These are phyloP conservation scores for Xestobium rufovillosum DNA, from an alignment of 2,888 invertebrate genomes.

Conservation along the genomic window DNA sequence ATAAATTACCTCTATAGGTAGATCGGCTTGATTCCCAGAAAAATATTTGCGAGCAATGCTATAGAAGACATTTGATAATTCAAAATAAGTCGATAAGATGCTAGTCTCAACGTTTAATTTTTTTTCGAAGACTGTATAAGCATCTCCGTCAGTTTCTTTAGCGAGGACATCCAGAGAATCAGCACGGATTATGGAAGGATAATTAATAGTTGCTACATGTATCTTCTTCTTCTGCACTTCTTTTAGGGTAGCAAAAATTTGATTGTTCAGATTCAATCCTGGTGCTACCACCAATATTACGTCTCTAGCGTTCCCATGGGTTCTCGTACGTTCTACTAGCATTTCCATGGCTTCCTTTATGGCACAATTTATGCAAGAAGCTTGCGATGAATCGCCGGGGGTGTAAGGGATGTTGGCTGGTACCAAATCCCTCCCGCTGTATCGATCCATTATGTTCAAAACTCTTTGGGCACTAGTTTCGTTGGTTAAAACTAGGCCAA, in stretches of 20 bases:
- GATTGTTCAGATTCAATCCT: conserved; percentile 44
- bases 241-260: conserved; percentile 41
- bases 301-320: conserved; percentile 46
- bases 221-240: conserved; percentile 43
- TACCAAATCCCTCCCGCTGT: conserved; percentile 39
- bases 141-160: conserved; percentile 41
- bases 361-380: conserved; percentile 46
- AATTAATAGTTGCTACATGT: conserved; percentile 49
- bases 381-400: conserved; percentile 45
- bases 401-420: conserved; percentile 47
- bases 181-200: conserved; percentile 44
- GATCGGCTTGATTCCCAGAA: conserved; percentile 41
- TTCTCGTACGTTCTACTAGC: conserved; percentile 41
- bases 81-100: conserved; percentile 48
- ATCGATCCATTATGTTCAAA: conserved; percentile 31
- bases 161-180: conserved; percentile 45
- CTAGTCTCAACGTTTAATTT: conserved; percentile 48
- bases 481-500: conserved; percentile 46
- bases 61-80: conserved; percentile 45
- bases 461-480: conserved; percentile 39
- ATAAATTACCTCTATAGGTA: conserved; percentile 43
- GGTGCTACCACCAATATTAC: conserved; percentile 51
- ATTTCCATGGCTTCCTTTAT: conserved; percentile 43
- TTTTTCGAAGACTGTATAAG: conserved; percentile 48
- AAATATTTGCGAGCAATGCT: conserved; percentile 45